A percentile compares a stretch with the other conserved stretches of the same genome.
These are phyloP conservation scores for Microtus richardsoni DNA, from an alignment of 2,113 vertebrate genomes.

Conservation along the genomic window DNA sequence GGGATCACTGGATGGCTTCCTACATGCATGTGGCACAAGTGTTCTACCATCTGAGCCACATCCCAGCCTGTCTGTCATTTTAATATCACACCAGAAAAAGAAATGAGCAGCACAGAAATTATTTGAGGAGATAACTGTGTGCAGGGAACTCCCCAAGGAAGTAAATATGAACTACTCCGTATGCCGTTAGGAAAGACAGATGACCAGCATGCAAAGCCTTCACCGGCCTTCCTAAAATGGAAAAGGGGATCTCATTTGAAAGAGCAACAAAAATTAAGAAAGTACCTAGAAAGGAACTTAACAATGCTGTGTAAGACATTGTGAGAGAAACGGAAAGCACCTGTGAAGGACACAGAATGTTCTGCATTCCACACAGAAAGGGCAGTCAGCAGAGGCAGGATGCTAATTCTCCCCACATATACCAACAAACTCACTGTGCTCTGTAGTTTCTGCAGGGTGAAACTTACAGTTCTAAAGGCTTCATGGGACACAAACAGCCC, in stretches of 20 bases:
- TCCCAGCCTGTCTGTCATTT: neutral
- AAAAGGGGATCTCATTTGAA: constrained; percentile 14
- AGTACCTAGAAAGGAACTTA: neutral
- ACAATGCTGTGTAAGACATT: neutral
- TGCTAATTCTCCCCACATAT: neutral
- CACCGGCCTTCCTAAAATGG: neutral
- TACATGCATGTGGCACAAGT: neutral
- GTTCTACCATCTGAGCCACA: neutral
- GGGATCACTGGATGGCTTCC: neutral
- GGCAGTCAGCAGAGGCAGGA: neutral
- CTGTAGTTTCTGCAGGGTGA: neutral
- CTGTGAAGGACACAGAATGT: neutral
- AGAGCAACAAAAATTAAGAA: constrained; percentile 4
- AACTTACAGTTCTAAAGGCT: neutral
- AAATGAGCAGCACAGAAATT: neutral
- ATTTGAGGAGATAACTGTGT: neutral
- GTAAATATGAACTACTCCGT: neutral
- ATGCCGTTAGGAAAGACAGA: neutral
- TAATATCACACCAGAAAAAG: neutral
- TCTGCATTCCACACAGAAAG: neutral
- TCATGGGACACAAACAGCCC: neutral
- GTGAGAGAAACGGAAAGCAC: neutral
- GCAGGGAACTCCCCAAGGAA: neutral
- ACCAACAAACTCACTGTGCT: neutral
- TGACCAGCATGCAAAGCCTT: neutral